These are phyloP conservation scores for Pristionchus fissidentatus DNA, from an alignment of 2,888 invertebrate species.

Conservation along the genomic window DNA sequence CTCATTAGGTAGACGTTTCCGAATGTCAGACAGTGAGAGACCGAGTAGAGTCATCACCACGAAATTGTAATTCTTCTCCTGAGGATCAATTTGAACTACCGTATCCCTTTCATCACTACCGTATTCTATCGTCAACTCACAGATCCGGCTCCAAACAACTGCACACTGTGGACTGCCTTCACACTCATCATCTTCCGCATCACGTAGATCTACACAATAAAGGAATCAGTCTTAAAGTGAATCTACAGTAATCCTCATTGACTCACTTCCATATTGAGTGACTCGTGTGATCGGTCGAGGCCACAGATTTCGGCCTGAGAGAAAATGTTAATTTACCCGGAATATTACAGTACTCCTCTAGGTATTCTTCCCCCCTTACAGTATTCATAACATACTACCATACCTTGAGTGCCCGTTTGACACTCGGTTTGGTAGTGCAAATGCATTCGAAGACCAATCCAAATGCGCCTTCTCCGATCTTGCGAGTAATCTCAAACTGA, in stretches of 20 bases:
- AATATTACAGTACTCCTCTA: background rate
- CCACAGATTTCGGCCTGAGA: background rate
- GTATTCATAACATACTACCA: background rate
- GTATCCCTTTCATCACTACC: background rate
- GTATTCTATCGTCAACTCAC: background rate
- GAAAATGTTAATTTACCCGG: no score
- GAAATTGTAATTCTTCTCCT: slow-evolving; percentile 39
- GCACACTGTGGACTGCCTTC: background rate
- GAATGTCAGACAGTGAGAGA: slow-evolving; percentile 25
- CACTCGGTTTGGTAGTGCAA: background rate
- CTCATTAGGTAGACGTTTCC: slow-evolving; percentile 39
- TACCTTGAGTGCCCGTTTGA: background rate
- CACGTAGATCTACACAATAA: background rate
- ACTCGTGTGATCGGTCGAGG: background rate
- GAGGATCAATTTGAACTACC: background rate
- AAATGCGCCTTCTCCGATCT: slow-evolving; percentile 3
- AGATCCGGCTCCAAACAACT: background rate
- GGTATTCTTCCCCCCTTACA: no score
- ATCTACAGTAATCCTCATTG: background rate
- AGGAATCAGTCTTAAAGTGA: background rate
- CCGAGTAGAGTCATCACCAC: slow-evolving; percentile 46
- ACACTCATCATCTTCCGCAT: slow-evolving; percentile 22
- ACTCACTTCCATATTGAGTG: slow-evolving; percentile 27
- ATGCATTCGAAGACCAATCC: slow-evolving; percentile 10
- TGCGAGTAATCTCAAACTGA: background rate